These are phyloP conservation scores for Stomatorhinus walkeri DNA, from an alignment of 2,797 vertebrate species.

Conservation along the genomic window DNA sequence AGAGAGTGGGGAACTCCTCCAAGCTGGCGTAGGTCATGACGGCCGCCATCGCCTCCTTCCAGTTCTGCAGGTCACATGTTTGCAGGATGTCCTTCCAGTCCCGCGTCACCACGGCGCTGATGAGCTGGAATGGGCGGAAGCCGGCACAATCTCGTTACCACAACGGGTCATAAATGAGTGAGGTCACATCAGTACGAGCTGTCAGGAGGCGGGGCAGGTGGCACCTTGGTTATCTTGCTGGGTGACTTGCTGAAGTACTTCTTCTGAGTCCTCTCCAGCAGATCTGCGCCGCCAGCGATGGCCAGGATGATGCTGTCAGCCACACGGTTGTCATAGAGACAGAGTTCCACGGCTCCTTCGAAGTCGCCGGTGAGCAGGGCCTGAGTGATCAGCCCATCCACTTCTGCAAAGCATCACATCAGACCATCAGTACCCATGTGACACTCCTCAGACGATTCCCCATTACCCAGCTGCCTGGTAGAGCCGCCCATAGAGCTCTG, in stretches of 20 bases:
- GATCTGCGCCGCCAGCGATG: slow-evolving; percentile 82
- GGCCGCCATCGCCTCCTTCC: slow-evolving; percentile 90
- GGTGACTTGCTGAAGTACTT: slow-evolving; percentile 83
- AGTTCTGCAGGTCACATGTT: slow-evolving; percentile 88
- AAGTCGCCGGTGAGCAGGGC: slow-evolving; percentile 88
- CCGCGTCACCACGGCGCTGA: slow-evolving; percentile 88
- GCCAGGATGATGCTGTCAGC: slow-evolving; percentile 93
- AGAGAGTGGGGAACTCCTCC: slow-evolving; percentile 82
- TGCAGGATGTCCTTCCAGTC: slow-evolving; percentile 88
- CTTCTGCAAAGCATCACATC: slow-evolving; percentile 57
- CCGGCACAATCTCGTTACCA: background rate
- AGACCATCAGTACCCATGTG: background rate
- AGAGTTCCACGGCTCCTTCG: slow-evolving; percentile 86
- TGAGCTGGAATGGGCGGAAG: slow-evolving; percentile 61
- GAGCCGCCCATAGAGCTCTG: background rate
- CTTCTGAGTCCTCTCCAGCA: slow-evolving; percentile 81
- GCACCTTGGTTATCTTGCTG: slow-evolving; percentile 86
- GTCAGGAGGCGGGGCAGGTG: background rate
- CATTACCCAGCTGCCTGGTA: background rate
- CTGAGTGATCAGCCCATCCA: slow-evolving; percentile 92
- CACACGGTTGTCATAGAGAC: slow-evolving; percentile 91
- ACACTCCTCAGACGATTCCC: background rate
- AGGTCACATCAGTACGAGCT: too few species aligned
- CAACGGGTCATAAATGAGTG: background rate
- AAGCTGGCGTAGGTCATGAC: slow-evolving; percentile 86